Evolutionary conservation across 2,888 invertebrate species (phyloP).

Genomic region (Eulithis testata): DNA sequence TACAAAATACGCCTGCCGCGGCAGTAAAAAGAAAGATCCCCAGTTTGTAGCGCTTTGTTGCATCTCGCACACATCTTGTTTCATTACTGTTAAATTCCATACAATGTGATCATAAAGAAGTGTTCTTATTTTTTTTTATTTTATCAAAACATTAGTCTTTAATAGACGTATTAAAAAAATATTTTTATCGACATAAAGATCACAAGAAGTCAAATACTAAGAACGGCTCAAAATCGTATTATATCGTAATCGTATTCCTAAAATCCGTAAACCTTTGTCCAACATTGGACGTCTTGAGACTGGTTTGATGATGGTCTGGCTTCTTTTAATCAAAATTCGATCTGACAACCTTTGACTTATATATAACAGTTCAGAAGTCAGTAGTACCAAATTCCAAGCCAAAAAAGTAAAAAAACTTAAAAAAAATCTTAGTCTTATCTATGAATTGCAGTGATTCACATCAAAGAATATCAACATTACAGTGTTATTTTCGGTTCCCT

Average conservation of each 20-base stretch:
- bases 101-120: not conserved
- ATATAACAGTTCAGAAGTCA: no score
- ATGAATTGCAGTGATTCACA: conserved; percentile 23
- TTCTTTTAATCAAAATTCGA: no score
- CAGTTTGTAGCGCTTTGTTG: conserved; percentile 50
- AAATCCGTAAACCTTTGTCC: no score
- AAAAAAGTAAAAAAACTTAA: not conserved
- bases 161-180: no score
- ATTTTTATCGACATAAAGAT: no score
- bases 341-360: no score
- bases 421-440: conserved; percentile 41
- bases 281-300: no score
- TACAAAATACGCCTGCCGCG: conserved; percentile 51
- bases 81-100: conserved; percentile 35
- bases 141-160: not conserved
- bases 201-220: no score
- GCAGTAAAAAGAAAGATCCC: conserved; percentile 51
- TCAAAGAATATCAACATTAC: conserved; percentile 31
- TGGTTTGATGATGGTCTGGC: no score
- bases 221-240: no score
- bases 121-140: not conserved
- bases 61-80: conserved; percentile 16
- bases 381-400: no score
- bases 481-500: conserved; percentile 53
- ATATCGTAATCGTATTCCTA: no score